phyloP scores from a whole-genome alignment of 2,797 vertebrate species.

The Ispidina picta region DNA sequence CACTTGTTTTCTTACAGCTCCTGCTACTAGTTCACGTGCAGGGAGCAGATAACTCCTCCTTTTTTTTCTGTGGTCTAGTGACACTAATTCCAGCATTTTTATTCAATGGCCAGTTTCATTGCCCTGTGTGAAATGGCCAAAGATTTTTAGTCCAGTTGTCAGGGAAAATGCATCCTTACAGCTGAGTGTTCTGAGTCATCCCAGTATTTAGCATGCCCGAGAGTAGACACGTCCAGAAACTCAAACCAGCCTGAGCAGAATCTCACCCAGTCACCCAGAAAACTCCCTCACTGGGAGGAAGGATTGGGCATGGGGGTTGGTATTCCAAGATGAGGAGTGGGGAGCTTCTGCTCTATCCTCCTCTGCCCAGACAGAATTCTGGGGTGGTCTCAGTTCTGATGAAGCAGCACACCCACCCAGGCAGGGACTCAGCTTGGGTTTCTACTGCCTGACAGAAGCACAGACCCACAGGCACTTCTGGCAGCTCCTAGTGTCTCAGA shows the following conservation, averaged over 20 bases:
- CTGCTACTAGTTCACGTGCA: not conserved
- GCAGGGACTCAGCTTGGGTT: not conserved
- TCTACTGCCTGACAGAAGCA: not conserved
- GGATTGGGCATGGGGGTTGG: not conserved
- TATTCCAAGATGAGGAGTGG: not conserved
- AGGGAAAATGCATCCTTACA: not conserved
- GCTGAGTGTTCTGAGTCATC: not conserved
- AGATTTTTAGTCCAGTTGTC: not conserved
- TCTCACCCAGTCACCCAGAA: not conserved
- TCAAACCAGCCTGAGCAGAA: not conserved
- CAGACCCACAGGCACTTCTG: not conserved
- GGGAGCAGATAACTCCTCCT: not conserved
- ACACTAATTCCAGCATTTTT: not conserved
- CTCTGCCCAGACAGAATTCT: not conserved
- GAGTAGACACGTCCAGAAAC: not conserved
- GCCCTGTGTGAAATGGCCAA: not conserved
- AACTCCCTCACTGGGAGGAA: not conserved
- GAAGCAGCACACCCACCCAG: not conserved
- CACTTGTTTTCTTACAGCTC: not conserved
- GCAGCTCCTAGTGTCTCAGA: not conserved
- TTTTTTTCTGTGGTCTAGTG: not conserved
- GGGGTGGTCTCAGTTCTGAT: not conserved
- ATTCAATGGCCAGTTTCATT: not conserved
- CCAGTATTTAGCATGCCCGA: not conserved
- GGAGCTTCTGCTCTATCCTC: not conserved